These are phyloP conservation scores for Ornithoptera priamus DNA, from an alignment of 2,888 invertebrate genomes.

Conservation along the genomic window DNA sequence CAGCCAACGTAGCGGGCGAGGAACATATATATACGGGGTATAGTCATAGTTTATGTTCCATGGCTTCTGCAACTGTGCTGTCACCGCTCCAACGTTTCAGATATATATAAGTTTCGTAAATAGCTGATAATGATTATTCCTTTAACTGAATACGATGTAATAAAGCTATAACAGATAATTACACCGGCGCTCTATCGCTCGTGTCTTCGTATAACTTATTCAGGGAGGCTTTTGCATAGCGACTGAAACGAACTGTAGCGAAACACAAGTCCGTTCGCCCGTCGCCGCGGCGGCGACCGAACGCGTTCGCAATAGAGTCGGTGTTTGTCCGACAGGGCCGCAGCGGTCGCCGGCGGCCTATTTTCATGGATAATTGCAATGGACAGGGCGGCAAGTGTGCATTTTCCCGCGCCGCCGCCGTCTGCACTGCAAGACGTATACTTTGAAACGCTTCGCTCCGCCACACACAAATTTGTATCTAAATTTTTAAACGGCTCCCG, in stretches of 20 bases:
- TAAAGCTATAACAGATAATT: conserved; percentile 24
- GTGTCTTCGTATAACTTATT: conserved; percentile 43
- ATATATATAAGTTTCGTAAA: no score
- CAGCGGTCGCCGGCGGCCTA: conserved; percentile 20
- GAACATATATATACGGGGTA: no score
- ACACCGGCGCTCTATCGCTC: conserved; percentile 33
- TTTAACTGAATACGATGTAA: conserved; percentile 4
- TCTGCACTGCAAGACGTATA: conserved; percentile 24
- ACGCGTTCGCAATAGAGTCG: no score
- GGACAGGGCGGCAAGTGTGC: conserved; percentile 39
- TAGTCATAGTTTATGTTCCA: no score
- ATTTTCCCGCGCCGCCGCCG: conserved; percentile 38
- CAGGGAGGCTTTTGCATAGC: conserved; percentile 45
- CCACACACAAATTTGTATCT: conserved; percentile 37
- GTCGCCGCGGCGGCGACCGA: neutral
- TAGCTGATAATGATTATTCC: no score
- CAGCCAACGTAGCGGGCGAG: no score
- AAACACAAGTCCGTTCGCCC: conserved; percentile 32
- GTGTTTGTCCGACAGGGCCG: neutral
- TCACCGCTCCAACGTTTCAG: no score
- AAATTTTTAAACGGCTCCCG: conserved; percentile 37
- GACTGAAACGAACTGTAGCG: conserved; percentile 38
- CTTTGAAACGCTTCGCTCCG: conserved; percentile 18
- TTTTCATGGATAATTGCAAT: conserved; percentile 42
- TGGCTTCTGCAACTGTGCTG: no score